Base-by-base conservation (phyloP, 1,140 invertebrate species). In the Hestina assimilis region DNA sequence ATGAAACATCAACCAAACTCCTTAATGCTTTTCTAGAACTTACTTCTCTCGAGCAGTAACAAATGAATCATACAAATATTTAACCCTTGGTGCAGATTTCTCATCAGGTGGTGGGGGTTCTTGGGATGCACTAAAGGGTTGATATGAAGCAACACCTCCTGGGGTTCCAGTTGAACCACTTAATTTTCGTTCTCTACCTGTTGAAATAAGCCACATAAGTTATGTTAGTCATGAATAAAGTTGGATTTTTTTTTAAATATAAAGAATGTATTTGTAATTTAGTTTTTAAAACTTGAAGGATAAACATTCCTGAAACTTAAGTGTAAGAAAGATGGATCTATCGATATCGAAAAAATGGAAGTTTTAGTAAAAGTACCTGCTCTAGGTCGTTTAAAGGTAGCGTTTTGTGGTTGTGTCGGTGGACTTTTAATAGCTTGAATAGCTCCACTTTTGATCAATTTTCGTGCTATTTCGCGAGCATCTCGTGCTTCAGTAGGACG, bases 381-480 rank as follows among this genome's bases (percentile, higher is more conserved):
- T 64, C 94, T 91, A 0, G 95, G 94, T 28, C 95, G 83, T 75
- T 96, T 96, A 66, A 96, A 96, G 1, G 93, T 93, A 4, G 91
- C 92, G 65, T 91, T 91, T 66, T 93, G 93, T 69, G 96, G 96
- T 78, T 97, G 96, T 7, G 95, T 93, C 19, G 92, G 92, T 35
- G 93, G 93, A 75, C 95, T 96, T 35, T 94, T 92, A 51, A 95
- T 94, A 7, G 95, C 95, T 43, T 93, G 92, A 74, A 98, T 97
- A 19, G 96, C 96, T 12, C 97, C 97, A 60, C 96, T 97, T 84
- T 97, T 97, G 0, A 99, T 93, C 8, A 99, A 88, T 80, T 98
- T 99, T 56, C 97, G 96, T 0, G 97, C 97, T 29, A 98, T 95
- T 90, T 98, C 97, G 48, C 96, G 93, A 4, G 97, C 97, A 92